These are phyloP conservation scores for Sarotherodon lohbergeri DNA, from an alignment of 2,113 vertebrate genomes.

Conservation along the genomic window DNA sequence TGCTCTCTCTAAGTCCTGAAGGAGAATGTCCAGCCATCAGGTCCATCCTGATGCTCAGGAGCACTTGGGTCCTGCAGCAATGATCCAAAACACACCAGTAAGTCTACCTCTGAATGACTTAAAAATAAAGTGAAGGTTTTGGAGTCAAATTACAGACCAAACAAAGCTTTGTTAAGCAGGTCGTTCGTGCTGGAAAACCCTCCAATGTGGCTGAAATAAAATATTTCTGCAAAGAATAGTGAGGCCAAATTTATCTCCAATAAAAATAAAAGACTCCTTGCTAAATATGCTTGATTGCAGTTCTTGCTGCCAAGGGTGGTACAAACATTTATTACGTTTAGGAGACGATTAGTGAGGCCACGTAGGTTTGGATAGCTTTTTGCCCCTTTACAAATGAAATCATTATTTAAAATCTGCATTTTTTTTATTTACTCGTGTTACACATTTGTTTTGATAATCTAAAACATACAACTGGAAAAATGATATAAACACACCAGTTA, in stretches of 20 bases:
- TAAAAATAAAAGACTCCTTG: neutral
- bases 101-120: neutral
- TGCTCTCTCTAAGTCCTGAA: too few relatives aligned
- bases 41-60: neutral
- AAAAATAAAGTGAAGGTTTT: neutral
- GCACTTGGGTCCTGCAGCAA: neutral
- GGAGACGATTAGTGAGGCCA: neutral
- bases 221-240: neutral
- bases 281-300: neutral
- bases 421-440: neutral
- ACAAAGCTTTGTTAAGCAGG: neutral
- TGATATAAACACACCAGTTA: neutral
- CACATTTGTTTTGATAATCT: neutral
- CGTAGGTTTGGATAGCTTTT: neutral
- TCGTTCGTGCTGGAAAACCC: neutral
- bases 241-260: neutral
- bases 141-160: neutral
- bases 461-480: neutral
- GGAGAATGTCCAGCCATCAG: too few relatives aligned
- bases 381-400: neutral
- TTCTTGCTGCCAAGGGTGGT: neutral
- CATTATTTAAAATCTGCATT: neutral
- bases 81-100: neutral
- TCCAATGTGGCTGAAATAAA: neutral
- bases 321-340: neutral